These are phyloP conservation scores for Choloepus didactylus DNA, from an alignment of 2,797 vertebrate genomes.

Conservation along the genomic window DNA sequence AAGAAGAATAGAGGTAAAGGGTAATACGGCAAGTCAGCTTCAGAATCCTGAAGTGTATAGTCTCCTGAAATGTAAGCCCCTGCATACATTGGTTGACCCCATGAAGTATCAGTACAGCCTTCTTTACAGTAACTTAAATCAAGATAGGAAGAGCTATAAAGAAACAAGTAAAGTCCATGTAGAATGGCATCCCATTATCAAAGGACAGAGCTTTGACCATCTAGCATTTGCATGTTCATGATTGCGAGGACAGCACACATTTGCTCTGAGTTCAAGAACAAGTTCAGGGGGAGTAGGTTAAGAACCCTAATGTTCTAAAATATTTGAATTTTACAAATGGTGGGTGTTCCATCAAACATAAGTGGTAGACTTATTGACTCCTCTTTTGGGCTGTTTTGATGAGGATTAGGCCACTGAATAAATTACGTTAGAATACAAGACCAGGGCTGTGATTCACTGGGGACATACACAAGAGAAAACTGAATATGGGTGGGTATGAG, in stretches of 20 bases:
- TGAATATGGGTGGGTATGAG: background rate
- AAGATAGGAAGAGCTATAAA: background rate
- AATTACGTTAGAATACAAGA: background rate
- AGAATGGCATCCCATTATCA: background rate
- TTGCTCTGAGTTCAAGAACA: conserved; percentile 28
- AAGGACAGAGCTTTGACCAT: background rate
- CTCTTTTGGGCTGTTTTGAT: background rate
- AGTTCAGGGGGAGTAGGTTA: background rate
- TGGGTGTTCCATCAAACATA: background rate
- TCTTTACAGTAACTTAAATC: background rate
- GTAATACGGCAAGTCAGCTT: background rate
- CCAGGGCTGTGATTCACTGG: background rate
- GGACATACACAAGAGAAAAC: background rate
- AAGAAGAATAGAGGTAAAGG: background rate
- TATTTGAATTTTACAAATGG: background rate
- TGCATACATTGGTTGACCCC: background rate
- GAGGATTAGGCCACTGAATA: background rate
- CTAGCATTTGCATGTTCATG: background rate
- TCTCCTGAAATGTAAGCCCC: background rate
- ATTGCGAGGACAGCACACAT: background rate
- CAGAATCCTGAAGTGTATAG: background rate
- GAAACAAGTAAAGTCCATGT: background rate
- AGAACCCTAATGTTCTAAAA: background rate
- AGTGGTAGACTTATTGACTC: background rate
- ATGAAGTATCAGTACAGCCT: background rate